phyloP scores from a whole-genome alignment of 2,888 invertebrate genomes.

The Synanthedon vespiformis region DNA sequence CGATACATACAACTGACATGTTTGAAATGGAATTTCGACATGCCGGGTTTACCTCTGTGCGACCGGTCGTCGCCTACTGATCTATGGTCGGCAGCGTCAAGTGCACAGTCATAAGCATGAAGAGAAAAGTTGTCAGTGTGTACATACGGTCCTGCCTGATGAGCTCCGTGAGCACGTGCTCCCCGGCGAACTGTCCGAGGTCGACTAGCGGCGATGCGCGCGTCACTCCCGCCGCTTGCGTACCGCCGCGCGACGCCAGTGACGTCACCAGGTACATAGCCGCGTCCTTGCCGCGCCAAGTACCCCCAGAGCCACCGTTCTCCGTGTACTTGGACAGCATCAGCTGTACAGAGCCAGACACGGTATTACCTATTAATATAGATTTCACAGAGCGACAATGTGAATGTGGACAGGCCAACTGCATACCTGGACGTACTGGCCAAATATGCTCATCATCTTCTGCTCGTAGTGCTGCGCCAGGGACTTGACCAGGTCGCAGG shows the following conservation, averaged over 20 bases:
- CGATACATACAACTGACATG: no score
- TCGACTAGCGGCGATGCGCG: conserved; percentile 91
- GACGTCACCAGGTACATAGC: conserved; percentile 97
- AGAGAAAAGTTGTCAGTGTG: background rate
- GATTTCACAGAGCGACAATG: background rate
- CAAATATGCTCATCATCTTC: conserved; percentile 88
- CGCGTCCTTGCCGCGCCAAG: conserved; percentile 96
- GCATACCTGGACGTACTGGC: conserved; percentile 85
- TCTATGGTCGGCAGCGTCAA: no score
- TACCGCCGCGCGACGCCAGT: conserved; percentile 89
- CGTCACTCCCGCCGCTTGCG: conserved; percentile 91
- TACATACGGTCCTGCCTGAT: conserved; percentile 75
- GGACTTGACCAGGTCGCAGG: conserved; percentile 96
- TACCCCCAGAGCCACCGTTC: conserved; percentile 86
- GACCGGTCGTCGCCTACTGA: no score
- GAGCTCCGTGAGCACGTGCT: conserved; percentile 89
- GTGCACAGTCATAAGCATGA: no score
- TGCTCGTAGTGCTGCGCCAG: conserved; percentile 89
- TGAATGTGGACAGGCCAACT: no score
- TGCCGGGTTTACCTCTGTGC: no score
- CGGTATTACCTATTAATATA: background rate
- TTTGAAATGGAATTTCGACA: no score
- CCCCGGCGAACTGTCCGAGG: conserved; percentile 87
- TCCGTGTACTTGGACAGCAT: conserved; percentile 83
- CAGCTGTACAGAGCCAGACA: conserved; percentile 46